phyloP scores from a whole-genome alignment of 2,888 invertebrate genomes.

The Xestia rhomboidea region DNA sequence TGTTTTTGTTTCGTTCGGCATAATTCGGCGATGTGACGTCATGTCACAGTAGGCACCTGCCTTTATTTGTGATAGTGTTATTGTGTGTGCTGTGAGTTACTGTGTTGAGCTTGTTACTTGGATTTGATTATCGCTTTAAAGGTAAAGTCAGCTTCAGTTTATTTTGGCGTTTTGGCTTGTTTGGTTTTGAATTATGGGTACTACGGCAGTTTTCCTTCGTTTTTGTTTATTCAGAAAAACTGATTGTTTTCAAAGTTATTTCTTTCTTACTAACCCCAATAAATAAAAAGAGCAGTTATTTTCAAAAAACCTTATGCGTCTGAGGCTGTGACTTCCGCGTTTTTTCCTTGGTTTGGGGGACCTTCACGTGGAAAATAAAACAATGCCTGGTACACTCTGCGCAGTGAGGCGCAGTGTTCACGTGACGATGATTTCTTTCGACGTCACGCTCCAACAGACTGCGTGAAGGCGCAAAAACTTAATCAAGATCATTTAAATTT shows the following conservation, averaged over 20 bases:
- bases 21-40: conserved; percentile 63
- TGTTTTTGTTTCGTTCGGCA: conserved; percentile 67
- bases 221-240: background rate
- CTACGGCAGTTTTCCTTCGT: background rate
- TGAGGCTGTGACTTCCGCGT: conserved; percentile 76
- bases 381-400: conserved; percentile 58
- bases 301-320: conserved; percentile 34
- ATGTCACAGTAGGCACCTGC: conserved; percentile 53
- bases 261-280: background rate
- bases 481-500: conserved; percentile 63
- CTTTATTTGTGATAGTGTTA: conserved; percentile 52
- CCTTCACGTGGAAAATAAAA: conserved; percentile 69
- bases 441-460: conserved; percentile 56
- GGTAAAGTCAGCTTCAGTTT: conserved; percentile 24
- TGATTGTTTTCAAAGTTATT: background rate
- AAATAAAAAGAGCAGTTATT: conserved; percentile 26
- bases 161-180: background rate
- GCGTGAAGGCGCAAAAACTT: conserved; percentile 57
- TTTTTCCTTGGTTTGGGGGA: conserved; percentile 68
- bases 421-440: conserved; percentile 65
- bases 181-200: background rate
- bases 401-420: conserved; percentile 66
- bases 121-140: conserved; percentile 21
- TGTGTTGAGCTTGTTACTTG: conserved; percentile 30
- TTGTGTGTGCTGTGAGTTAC: conserved; percentile 32